Conservation (phyloP, 64 coral and sea anemone genomes). For the Montipora capricornis region DNA sequence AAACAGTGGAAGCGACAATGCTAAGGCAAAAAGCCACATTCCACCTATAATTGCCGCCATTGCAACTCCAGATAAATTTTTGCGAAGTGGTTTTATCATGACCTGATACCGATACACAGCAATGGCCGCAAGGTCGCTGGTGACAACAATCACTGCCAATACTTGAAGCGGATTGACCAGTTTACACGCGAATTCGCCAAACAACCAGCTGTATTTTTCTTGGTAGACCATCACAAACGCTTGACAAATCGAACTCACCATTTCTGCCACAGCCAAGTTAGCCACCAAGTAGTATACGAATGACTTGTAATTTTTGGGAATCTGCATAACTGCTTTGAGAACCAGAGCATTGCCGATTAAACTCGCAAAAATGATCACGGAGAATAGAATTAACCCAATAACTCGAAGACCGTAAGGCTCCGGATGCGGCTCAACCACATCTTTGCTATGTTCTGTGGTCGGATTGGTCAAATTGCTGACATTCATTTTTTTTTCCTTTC, state of each 20-base stretch:
- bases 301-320: background rate
- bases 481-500: background rate
- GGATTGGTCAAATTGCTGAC: background rate
- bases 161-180: conserved; percentile 69
- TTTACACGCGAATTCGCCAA: conserved; percentile 79
- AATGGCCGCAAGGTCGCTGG: conserved; percentile 73
- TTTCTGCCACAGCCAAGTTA: conserved; percentile 82
- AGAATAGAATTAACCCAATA: conserved; percentile 24
- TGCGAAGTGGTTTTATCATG: conserved; percentile 7
- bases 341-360: conserved; percentile 66
- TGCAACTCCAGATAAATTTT: background rate
- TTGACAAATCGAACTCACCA: conserved; percentile 60
- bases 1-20: conserved; percentile 17
- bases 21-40: conserved; percentile 55
- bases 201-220: conserved; percentile 64
- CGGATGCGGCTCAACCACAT: background rate
- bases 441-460: background rate
- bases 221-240: conserved; percentile 68
- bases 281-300: conserved; percentile 68
- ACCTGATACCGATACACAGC: conserved; percentile 73
- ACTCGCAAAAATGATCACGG: conserved; percentile 27
- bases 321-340: conserved; percentile 35
- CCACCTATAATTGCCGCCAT: conserved; percentile 9
- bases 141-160: conserved; percentile 59
- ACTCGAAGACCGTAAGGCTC: conserved; percentile 38